phyloP scores from a whole-genome alignment of 1,140 invertebrate species.

The Pseudoatta argentina region DNA sequence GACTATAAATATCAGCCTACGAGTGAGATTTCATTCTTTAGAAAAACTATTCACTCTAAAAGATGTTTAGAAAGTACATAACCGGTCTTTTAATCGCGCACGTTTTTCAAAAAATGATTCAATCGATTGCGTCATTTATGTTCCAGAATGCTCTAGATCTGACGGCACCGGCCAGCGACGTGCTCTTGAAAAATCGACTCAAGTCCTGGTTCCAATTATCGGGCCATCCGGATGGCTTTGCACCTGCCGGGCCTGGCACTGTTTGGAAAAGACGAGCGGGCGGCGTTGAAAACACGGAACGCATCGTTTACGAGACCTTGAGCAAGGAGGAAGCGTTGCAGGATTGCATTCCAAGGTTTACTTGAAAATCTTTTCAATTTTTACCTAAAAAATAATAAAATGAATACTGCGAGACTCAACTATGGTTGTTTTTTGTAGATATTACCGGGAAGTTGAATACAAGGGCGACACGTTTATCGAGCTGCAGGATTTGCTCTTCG shows the following conservation, averaged over 20 bases:
- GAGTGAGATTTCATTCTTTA: no score
- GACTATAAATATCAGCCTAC: no score
- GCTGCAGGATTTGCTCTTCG: constrained; percentile 94
- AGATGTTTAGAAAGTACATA: no score
- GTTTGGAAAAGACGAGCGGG: constrained; percentile 95
- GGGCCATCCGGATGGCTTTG: constrained; percentile 96
- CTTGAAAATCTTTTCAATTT: not conserved
- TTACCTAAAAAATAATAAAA: not conserved
- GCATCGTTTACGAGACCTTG: constrained; percentile 93
- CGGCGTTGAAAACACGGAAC: constrained; percentile 91
- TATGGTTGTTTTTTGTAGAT: constrained; percentile 81
- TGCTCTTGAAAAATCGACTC: constrained; percentile 92
- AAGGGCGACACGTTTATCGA: constrained; percentile 96
- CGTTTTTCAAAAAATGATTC: not conserved
- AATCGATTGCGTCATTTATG: constrained; percentile 8
- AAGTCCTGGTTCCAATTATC: constrained; percentile 97
- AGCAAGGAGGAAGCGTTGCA: constrained; percentile 91
- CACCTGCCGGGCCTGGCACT: constrained; percentile 96
- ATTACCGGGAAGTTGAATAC: constrained; percentile 94
- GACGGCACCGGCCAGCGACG: constrained; percentile 95
- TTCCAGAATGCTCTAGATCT: constrained; percentile 97
- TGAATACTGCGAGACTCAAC: not conserved
- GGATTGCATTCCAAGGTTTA: constrained; percentile 91
- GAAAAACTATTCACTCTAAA: no score
- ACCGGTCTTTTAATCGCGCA: not conserved